Evolutionary conservation across 1,140 invertebrate species (phyloP), one percentile per base, ranked within the genome.

Genomic region (Yoshiicerus persimilis): DNA sequence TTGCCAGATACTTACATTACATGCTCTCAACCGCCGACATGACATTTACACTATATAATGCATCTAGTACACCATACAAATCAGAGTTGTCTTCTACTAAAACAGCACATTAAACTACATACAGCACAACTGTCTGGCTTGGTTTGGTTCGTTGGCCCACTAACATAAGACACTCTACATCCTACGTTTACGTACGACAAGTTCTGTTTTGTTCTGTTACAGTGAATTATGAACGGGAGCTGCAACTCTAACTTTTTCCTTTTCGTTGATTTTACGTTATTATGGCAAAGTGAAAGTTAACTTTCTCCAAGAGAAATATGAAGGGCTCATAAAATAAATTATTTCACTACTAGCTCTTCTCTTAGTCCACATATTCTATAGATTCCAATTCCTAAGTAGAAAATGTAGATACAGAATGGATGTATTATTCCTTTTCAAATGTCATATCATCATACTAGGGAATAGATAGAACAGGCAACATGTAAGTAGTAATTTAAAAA

Each of bases 21-120:
- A 30, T 9, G 64, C 64, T 70, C 64, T 70, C 27, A 70, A 70
- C 64, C 64, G 64, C 64, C 64, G 64, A 70, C 64, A 70, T 70
- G 64, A 70, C 64, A 70, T 70, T 70, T 70, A 70, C 64, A 70
- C 64, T 70, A 70, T 70, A 70, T 70, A 70, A 70, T 70, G 64
- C 64, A 70, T 70, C 64, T 30, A 70, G 64, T 30, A 25, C 64
- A 30, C 64, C 64, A 70, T 70, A 70, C 25, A 70, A 70, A 70
- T 70, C 64, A 70, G 25, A 70, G 23, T 70, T 70, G 25, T 70
- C 64, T 70, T 70, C 64, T 70, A 30, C 23, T 25, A 70, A 70
- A 70, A 70, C 64, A 70, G 64, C 27, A 56, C 47, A 56, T 56
- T 56, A 56, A 56, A 56, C 47, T 56, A 4, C 47, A 56, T 30